A percentile compares a stretch with the other conserved stretches of the same genome.
phyloP scores from a whole-genome alignment of 2,797 vertebrate species.

The Falco rusticolus region DNA sequence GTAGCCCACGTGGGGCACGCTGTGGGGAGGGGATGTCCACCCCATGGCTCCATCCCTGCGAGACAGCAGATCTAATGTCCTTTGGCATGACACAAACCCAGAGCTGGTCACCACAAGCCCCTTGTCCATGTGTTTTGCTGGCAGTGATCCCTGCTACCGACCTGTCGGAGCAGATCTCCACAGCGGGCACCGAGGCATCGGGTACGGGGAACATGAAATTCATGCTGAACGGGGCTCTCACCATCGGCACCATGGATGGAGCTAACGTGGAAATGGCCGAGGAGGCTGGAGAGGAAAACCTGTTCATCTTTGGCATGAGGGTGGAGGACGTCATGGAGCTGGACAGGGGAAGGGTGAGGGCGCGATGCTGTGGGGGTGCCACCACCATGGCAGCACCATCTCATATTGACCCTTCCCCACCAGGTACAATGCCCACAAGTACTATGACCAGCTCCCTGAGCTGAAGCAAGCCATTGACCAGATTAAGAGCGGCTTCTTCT shows the following conservation, averaged over 20 bases:
- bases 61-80: fast-evolving
- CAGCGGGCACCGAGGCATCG: constrained; percentile 92
- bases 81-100: fast-evolving
- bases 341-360: constrained; percentile 87
- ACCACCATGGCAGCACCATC: background rate
- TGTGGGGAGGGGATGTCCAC: background rate
- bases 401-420: background rate
- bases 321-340: constrained; percentile 88
- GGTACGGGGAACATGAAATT: constrained; percentile 99
- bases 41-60: fast-evolving
- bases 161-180: constrained; percentile 97
- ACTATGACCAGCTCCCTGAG: constrained; percentile 87
- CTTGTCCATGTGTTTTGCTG: background rate
- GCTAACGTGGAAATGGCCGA: constrained; percentile 98
- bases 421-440: constrained; percentile 87
- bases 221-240: constrained; percentile 96
- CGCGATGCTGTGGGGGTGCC: fast-evolving
- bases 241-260: constrained; percentile 97
- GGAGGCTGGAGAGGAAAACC: constrained; percentile 92
- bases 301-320: constrained; percentile 97
- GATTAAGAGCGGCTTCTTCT: constrained; percentile 90
- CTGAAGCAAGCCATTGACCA: constrained; percentile 91
- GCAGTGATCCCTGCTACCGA: constrained; percentile 96
- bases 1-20: constrained; percentile 29
- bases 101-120: background rate